A percentile compares a stretch with the other conserved stretches of the same genome.
Evolutionary conservation across 2,113 vertebrate species (phyloP).

Genomic region (Holacanthus passer): DNA sequence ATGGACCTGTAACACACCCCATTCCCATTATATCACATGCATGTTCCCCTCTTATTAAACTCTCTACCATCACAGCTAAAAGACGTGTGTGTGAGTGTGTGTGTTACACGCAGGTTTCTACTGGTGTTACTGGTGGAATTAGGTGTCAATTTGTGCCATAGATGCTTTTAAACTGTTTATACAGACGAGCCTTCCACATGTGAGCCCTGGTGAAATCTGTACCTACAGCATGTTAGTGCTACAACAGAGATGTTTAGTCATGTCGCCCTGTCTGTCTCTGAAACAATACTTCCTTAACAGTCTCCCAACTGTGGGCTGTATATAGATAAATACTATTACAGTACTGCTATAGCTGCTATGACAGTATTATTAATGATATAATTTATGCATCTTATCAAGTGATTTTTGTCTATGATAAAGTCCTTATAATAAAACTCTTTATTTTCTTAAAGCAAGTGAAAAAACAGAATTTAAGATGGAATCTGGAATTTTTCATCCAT

Average conservation of each 20-base stretch:
- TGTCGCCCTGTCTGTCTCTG: too few species aligned
- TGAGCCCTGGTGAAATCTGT: conserved; percentile 4
- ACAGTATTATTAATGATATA: not conserved
- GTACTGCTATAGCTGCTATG: not conserved
- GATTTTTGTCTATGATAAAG: not conserved
- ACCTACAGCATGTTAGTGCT: conserved; percentile 2
- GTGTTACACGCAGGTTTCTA: not conserved
- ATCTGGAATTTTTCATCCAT: not conserved
- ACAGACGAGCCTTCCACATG: conserved; percentile 6
- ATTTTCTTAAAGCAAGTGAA: conserved; percentile 3
- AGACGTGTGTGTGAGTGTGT: not conserved
- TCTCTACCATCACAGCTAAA: not conserved
- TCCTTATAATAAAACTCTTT: not conserved
- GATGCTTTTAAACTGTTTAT: not conserved
- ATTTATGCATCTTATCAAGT: conserved; percentile 6
- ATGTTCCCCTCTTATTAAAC: conserved; percentile 48
- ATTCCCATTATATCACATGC: conserved; percentile 73
- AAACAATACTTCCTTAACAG: not conserved
- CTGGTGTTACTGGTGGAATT: not conserved
- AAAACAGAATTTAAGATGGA: not conserved
- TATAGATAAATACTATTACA: not conserved
- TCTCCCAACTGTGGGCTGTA: not conserved
- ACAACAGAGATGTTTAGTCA: not conserved
- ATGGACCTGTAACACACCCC: conserved; percentile 45
- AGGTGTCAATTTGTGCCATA: not conserved